These are phyloP conservation scores for Anisognathus igniventris DNA, from an alignment of 2,797 vertebrate genomes.

Conservation along the genomic window DNA sequence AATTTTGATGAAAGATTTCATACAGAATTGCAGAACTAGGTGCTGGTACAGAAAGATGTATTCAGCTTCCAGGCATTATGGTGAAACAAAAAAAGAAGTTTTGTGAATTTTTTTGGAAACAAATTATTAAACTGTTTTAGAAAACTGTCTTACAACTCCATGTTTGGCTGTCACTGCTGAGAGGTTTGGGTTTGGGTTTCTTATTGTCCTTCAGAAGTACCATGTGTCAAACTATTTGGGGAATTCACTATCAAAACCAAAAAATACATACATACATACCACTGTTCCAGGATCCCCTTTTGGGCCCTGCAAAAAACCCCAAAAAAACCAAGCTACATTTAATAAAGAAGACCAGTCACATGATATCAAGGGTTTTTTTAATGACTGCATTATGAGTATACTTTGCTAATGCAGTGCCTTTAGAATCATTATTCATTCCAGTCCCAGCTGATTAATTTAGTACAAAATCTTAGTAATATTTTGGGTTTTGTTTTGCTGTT, in stretches of 20 bases:
- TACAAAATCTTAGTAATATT: neutral
- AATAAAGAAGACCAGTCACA: neutral
- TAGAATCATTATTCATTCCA: neutral
- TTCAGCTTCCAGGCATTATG: neutral
- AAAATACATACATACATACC: slow-evolving; percentile 86
- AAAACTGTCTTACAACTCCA: neutral
- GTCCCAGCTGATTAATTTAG: neutral
- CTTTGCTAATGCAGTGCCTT: neutral
- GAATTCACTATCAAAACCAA: neutral
- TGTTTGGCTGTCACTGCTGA: neutral
- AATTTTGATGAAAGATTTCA: slow-evolving; percentile 12
- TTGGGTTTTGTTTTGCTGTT: neutral
- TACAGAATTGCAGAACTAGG: neutral
- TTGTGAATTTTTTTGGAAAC: neutral
- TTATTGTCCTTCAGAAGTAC: neutral
- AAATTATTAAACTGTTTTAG: neutral
- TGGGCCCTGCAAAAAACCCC: slow-evolving; percentile 77
- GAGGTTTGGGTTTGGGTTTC: neutral
- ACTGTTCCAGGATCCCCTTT: slow-evolving; percentile 90
- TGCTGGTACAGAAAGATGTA: neutral
- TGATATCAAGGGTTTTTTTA: fast-evolving
- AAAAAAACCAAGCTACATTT: neutral
- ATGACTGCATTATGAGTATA: neutral
- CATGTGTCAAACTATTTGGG: neutral
- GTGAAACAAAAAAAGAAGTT: neutral